Base-by-base conservation (phyloP, 1,140 invertebrate species). In the Brachionus rubens region DNA sequence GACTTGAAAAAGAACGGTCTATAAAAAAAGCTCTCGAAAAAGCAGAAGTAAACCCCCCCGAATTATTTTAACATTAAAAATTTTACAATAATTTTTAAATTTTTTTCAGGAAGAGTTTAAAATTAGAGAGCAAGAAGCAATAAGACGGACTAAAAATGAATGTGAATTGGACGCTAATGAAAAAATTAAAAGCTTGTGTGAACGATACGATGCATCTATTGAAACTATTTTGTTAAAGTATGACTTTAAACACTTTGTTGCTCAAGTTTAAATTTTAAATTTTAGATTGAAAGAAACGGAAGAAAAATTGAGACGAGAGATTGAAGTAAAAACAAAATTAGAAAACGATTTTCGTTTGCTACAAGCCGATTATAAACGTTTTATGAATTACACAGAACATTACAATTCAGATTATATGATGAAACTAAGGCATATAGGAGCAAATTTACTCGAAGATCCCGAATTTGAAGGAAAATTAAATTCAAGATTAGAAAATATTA, bases 391-490 rank as follows among this genome's bases (percentile, higher is more conserved):
- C 76, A 82, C 82, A 3, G 81, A 82, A 54, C 77, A 79, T 67
- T 83, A 79, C 47, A 80, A 83, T 78, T 83, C 82, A 1, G 82
- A 83, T 54, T 83, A 82, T 72, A 77, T 83, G 54, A 82, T 83
- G 79, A 78, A 76, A 12, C 59, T 83, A 12, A 76, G 82, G 0
- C 70, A 81, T 56, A 70, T 79, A 19, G 81, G 82, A 50, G 43
- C 80, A 47, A 46, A 70, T 19, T 75, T 81, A 50, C 78, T 81
- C 1, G 76, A 80, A 46, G 72, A 75, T 28, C 26, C 40, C 1
- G 36, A 54, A 56, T 75, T 36, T 33, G 72, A 75, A 46, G 3
- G 16, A 6, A 54, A 47, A 40, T 26, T 75, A 1, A 50, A 75
- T 40, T 3, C 14, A 1, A 72, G 24, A 47, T 41, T 72, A 12